Evolutionary conservation across 2,797 vertebrate species (phyloP), one percentile per base, ranked within the genome.

Genomic region (Epinephelus malabaricus): DNA sequence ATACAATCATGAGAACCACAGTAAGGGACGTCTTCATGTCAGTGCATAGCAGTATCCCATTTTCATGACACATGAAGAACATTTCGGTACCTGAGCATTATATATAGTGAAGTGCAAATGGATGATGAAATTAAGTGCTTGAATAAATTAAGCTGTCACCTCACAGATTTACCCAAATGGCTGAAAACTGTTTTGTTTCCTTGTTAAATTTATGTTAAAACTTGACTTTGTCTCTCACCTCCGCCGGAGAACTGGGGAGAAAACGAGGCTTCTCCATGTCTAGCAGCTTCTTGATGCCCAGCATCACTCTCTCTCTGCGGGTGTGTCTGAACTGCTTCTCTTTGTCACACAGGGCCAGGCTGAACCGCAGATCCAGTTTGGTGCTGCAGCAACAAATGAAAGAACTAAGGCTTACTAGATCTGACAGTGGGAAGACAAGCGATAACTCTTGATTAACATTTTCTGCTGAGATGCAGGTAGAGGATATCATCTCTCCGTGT

Each of bases 361-460:
- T 98, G 88, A 99, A 99, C 23, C 98, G 96, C 63, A 99, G 94
- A 84, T 99, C 98, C 1, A 96, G 95, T 0, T 96, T 96, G 54
- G 97, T 97, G 47, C 98, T 99, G 73, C 13, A 61, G 69, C 80
- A 6, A 74, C 11, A 82, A 62, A 74, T 2, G 2, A 67, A 2
- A 50, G 10, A 66, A 60, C 50, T 27, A 8, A 64, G 7, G 5
- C 61, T 69, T 1, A 15, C 5, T 15, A 30, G 53, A 18, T 34
- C 17, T 50, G 8, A 55, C 3, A 2, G 17, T 6, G 55, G 23
- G 23, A 34, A 58, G 25, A n/a, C 15, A 69, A 21, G 43, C 7
- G 25, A 17, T 30, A 38, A 54, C 10, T 65, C 6, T 18, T 11
- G 13, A 68, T 68, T 59, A 27, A 25, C 3, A 40, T 49, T 53